A percentile compares a stretch with the other conserved stretches of the same genome.
Conservation (phyloP, 2,113 vertebrate genomes). For the Brachypodius melanocephalos region DNA sequence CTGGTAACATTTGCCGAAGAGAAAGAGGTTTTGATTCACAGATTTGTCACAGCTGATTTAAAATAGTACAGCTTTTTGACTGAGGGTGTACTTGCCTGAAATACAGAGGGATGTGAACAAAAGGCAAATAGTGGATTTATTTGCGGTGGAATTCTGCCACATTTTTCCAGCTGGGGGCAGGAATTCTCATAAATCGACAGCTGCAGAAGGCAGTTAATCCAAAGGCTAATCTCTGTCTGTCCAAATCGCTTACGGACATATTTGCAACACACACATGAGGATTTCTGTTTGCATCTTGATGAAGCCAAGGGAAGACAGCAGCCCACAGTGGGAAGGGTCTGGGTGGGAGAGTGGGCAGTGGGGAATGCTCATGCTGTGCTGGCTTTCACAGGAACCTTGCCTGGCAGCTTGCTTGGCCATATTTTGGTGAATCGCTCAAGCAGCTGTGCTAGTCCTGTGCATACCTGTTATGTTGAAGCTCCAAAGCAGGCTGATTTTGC, state of each 20-base stretch:
- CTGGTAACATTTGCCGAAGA: conserved; percentile 34
- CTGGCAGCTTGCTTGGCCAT: neutral
- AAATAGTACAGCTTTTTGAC: conserved; percentile 23
- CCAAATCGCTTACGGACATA: conserved; percentile 19
- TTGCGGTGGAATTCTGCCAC: neutral
- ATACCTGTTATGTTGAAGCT: neutral
- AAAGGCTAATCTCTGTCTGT: conserved; percentile 51
- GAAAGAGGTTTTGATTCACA: conserved; percentile 30
- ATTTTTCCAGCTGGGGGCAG: conserved; percentile 41
- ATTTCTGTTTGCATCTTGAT: neutral
- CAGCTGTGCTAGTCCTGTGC: neutral
- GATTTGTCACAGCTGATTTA: conserved; percentile 50
- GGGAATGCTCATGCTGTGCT: neutral
- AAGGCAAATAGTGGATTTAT: conserved; percentile 19
- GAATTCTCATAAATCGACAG: conserved; percentile 48
- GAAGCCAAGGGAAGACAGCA: neutral
- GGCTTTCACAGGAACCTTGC: neutral
- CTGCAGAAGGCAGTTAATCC: conserved; percentile 41
- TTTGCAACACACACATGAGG: neutral
- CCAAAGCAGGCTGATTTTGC: neutral
- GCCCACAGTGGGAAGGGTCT: neutral
- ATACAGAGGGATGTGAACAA: conserved; percentile 19
- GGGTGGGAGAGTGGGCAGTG: neutral
- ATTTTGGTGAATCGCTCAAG: neutral
- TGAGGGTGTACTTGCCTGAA: neutral